Percentiles rank a stretch among this genome's conserved stretches.
Evolutionary conservation across 2,888 invertebrate genomes (phyloP).

Genomic region (Lasius fuliginosus): DNA sequence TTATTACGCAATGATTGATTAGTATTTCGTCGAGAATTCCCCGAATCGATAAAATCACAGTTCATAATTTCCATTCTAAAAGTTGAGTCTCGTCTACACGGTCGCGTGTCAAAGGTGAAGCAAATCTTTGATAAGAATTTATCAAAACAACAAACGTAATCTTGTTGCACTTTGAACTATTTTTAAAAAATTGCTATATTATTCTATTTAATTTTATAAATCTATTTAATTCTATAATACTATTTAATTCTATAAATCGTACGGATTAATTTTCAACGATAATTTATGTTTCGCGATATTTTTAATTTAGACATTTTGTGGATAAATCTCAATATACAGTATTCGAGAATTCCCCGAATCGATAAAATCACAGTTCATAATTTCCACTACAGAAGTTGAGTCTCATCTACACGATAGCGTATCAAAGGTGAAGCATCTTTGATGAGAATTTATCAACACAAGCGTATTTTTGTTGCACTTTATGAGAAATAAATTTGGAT

Average conservation of each 20-base stretch:
- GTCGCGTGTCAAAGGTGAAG: slow-evolving; percentile 13
- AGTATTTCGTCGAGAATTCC: background rate
- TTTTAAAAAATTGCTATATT: background rate
- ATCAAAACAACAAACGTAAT: background rate
- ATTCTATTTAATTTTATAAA: background rate
- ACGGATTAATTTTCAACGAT: background rate
- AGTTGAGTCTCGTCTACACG: background rate
- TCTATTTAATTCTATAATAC: background rate
- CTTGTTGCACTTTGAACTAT: background rate
- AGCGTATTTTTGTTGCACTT: background rate
- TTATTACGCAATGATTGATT: slow-evolving; percentile 17
- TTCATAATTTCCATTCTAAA: background rate
- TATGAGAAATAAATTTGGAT: background rate
- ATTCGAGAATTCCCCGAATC: background rate
- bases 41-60: background rate
- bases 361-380: background rate
- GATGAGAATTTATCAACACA: slow-evolving; percentile 18
- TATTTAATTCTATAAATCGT: background rate
- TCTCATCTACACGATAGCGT: background rate
- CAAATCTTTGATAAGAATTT: slow-evolving; percentile 31
- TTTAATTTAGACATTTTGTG: background rate
- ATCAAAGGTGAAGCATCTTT: slow-evolving; percentile 33
- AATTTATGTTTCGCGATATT: background rate
- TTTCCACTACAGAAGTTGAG: background rate
- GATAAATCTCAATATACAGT: background rate